Conservation (phyloP, 2,888 invertebrate species). For the Hemithea aestivaria region DNA sequence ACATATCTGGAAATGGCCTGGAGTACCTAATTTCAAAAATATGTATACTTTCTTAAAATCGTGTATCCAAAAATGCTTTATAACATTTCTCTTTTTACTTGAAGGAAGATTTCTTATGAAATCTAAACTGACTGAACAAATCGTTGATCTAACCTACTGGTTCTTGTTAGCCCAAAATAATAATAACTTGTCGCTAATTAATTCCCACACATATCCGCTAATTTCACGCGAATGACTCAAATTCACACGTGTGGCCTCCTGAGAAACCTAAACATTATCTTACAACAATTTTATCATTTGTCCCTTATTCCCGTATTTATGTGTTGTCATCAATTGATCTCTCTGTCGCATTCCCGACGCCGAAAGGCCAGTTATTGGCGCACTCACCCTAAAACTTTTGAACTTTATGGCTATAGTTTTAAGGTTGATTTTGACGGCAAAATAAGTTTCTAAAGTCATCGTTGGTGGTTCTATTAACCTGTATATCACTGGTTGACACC, state of each 20-base stretch:
- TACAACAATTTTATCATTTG: conserved; percentile 31
- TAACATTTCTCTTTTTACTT: too few relatives aligned
- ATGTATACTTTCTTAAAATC: too few relatives aligned
- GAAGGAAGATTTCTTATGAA: too few relatives aligned
- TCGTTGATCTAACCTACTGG: too few relatives aligned
- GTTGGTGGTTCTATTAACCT: conserved; percentile 60
- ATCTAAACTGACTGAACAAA: too few relatives aligned
- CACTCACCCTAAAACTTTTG: conserved; percentile 13
- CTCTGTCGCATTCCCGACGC: conserved; percentile 33
- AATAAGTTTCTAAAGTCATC: conserved; percentile 34
- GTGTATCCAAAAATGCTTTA: too few relatives aligned
- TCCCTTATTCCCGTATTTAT: conserved; percentile 36
- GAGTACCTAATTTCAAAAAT: too few relatives aligned
- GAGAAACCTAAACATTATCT: conserved; percentile 32
- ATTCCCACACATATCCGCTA: conserved; percentile 19
- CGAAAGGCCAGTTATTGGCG: conserved; percentile 21
- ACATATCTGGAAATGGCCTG: too few relatives aligned
- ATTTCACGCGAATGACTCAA: conserved; percentile 23
- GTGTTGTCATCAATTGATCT: conserved; percentile 52
- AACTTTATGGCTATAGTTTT: conserved; percentile 22
- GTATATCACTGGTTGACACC: conserved; percentile 63
- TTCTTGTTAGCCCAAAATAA: too few relatives aligned
- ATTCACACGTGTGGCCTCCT: conserved; percentile 36
- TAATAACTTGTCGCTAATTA: too few relatives aligned
- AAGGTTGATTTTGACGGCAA: conserved; percentile 21